A percentile compares a stretch with the other conserved stretches of the same genome.
Evolutionary conservation across 2,888 invertebrate genomes (phyloP).

Genomic region (Thera obeliscata): DNA sequence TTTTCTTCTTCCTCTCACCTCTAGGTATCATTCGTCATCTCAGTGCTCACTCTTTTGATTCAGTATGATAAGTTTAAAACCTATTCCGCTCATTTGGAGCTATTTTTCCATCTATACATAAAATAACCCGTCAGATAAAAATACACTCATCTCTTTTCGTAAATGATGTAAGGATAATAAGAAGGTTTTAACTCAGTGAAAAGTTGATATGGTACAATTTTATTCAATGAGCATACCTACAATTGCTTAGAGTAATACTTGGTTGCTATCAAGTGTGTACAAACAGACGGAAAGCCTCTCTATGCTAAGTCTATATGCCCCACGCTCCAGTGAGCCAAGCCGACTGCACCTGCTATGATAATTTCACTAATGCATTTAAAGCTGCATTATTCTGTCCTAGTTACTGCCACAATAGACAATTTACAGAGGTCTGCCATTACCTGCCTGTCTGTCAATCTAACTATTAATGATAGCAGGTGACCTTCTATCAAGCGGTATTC

Average conservation of each 20-base stretch:
- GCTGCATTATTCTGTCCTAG: conserved; percentile 47
- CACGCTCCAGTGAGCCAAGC: conserved; percentile 45
- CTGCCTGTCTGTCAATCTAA: conserved; percentile 23
- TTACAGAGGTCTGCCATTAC: conserved; percentile 40
- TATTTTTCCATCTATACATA: no score
- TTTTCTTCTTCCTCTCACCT: no score
- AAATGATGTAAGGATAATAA: no score
- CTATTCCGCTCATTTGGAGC: no score
- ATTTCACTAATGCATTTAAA: conserved; percentile 54
- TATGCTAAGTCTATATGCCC: conserved; percentile 9
- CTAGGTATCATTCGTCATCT: no score
- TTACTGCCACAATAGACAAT: conserved; percentile 52
- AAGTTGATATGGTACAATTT: no score
- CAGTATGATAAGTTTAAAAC: no score
- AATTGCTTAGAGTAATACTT: neutral
- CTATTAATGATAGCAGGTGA: neutral
- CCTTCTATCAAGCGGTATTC: neutral
- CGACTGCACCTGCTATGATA: conserved; percentile 53
- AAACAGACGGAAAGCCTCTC: conserved; percentile 2
- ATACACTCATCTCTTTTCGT: no score
- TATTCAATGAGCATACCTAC: no score
- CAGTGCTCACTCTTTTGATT: no score
- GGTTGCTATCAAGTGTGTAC: neutral
- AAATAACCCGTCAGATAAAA: no score
- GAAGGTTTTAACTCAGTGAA: no score